Base-by-base conservation (phyloP, 2,888 invertebrate genomes). In the Drosophila kanekoi region DNA sequence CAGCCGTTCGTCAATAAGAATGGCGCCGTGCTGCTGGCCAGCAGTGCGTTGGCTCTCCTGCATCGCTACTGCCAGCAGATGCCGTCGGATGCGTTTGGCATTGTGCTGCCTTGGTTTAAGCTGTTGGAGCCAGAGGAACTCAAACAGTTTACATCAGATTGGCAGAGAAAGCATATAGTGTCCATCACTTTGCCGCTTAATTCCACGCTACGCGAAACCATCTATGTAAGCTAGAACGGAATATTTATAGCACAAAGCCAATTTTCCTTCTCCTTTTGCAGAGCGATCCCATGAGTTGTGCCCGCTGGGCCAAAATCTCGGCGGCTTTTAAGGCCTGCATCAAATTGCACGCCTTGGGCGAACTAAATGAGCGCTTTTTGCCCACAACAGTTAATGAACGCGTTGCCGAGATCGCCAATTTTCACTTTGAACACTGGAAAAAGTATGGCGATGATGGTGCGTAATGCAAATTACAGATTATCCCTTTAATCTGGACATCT, bases 61-160 rank as follows among this genome's bases (percentile, higher is more conserved):
- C 95, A 96, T 92, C 94, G 95, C 71, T 99, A 99, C 91, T 98
- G 98, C 91, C 92, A 93, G 13, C 93, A 93, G 44, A 92, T 99
- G 49, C 96, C 96, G 0, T 94, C 95, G 75, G 98, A 98, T 92
- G 94, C 95, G 41, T 98, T 96, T 91, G 96, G 96, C 0, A 91
- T 93, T 0, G 52, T 91, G 77, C 5, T 93, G 91, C 40, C 93
- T 84, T 91, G 93, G 93, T 93, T 92, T 92, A 51, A 89, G 81
- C 70, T 93, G 92, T n/a, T 89, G 1, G 45, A 65, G 0, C 14
- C 35, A 5, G 35, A 69, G 0, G 64, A 47, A 10, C 23, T 28
- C 0, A 13, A 11, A 0, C 0, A 9, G 1, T 13, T 10, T 10
- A 43, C 33, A 0, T 1, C 33, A 5, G 9, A 16, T 8, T n/a